phyloP scores from a whole-genome alignment of 2,113 vertebrate genomes.

The Eptesicus fuscus region DNA sequence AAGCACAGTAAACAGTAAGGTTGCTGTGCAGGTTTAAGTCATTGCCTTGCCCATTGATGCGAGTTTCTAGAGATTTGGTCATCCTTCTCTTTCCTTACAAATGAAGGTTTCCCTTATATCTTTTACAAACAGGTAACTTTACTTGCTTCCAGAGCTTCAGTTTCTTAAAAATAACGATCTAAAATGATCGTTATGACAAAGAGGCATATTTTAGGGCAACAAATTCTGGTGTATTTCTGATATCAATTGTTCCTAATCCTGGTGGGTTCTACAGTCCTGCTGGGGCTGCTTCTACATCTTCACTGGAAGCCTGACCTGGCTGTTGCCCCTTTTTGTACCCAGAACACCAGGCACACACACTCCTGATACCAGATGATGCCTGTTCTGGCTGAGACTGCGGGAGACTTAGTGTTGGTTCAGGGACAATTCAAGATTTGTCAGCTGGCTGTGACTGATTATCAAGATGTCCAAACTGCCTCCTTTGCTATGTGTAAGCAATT shows the following conservation, averaged over 20 bases:
- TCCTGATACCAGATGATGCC: conserved; percentile 12
- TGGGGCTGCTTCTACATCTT: neutral
- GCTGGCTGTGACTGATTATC: conserved; percentile 74
- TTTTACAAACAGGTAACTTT: neutral
- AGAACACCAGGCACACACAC: neutral
- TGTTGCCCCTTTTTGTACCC: neutral
- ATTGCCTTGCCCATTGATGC: neutral
- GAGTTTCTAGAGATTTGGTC: neutral
- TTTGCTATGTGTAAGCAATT: conserved; percentile 79
- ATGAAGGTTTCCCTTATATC: neutral
- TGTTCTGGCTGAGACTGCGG: conserved; percentile 15
- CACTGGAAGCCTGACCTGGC: neutral
- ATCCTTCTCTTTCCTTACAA: neutral
- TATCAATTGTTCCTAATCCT: neutral
- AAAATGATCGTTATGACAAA: neutral
- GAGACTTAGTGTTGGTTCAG: conserved; percentile 30
- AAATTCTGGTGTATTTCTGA: neutral
- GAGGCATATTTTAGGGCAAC: neutral
- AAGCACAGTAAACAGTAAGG: neutral
- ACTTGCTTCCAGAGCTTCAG: neutral
- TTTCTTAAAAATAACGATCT: neutral
- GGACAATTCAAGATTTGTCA: conserved; percentile 76
- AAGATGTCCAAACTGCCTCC: conserved; percentile 80
- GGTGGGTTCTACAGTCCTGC: neutral
- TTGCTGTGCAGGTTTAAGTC: neutral